Base-by-base conservation (phyloP, 2,888 invertebrate genomes). In the Sinhomidia bicolor region DNA sequence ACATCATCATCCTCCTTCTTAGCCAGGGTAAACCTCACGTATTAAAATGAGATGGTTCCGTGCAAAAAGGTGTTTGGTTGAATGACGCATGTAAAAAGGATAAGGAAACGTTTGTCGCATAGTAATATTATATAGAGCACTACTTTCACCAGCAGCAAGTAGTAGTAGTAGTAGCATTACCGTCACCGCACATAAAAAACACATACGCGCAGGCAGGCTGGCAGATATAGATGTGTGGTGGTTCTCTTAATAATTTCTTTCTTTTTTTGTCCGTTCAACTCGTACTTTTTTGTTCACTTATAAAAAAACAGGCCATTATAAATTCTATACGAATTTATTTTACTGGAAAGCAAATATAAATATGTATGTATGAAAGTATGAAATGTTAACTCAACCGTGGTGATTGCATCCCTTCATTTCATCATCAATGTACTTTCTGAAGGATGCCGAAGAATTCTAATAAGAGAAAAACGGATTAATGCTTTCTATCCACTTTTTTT, bases 401-500 rank as follows among this genome's bases (percentile, higher is more conserved):
- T 79, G 78, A 79, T 79, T 79, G 54, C 78, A 5, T 36, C 36
- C 36, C 36, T 36, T 36, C 36, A 57, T 57, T 17, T 36, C 36
- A 36, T 60, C 79, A 41, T 79, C 29, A 29, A 32, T 62, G 62
- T 32, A 44, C 20, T 20, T 12, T 68, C 17, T 71, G 20, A 71
- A 20, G 23, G 71, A 71, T 82, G 71, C 71, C 62, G 62, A 29
- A 2, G 62, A 41, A 82, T 82, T 44, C 23, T 74, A 57, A 57
- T 36, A 62, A 62, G 65, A 29, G 78, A 36, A 32, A 76, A 65
- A 60, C 44, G 83, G 83, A 83, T 83, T 83, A 74, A n/a, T 71
- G 20, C 36, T 71, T 47, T 26, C 29, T 36, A n/a, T 57, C 44
- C 71, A n/a, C n/a, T n/a, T n/a, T 76, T 76, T 76, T 51, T 76